phyloP scores from a whole-genome alignment of 37 sponge, comb jelly and placozoan genomes.

The Lycopodina hypogea region DNA sequence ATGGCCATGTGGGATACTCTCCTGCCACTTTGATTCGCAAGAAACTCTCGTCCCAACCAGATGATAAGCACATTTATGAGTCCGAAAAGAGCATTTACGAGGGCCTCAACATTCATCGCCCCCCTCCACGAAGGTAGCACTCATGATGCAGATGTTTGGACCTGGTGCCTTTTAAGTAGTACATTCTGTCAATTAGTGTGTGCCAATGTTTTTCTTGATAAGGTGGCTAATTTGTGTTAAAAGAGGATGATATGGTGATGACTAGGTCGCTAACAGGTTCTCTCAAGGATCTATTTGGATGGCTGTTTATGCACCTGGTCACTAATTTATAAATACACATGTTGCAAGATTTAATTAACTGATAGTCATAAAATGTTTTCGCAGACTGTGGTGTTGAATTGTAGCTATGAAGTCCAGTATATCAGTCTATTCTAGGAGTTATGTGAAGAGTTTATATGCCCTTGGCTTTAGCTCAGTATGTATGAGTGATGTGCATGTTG shows the following conservation, averaged over 20 bases:
- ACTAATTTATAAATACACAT: too few relatives aligned
- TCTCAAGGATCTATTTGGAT: too few relatives aligned
- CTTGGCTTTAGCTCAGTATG: too few relatives aligned
- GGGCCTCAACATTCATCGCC: slow-evolving; percentile 52
- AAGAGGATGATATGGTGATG: too few relatives aligned
- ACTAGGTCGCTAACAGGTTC: neutral
- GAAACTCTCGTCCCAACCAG: neutral
- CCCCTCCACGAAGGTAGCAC: slow-evolving; percentile 68
- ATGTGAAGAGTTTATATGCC: too few relatives aligned
- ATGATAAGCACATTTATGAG: slow-evolving; percentile 35
- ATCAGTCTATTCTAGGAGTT: too few relatives aligned
- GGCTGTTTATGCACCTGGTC: too few relatives aligned
- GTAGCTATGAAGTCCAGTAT: too few relatives aligned
- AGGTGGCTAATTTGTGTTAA: neutral
- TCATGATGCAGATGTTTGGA: neutral
- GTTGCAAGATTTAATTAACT: too few relatives aligned
- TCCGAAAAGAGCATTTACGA: slow-evolving; percentile 59
- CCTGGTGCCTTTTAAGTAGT: neutral
- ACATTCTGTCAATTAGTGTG: neutral
- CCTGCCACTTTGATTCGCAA: slow-evolving; percentile 47
- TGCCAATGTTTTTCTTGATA: neutral
- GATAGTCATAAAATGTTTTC: too few relatives aligned
- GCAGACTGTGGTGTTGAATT: too few relatives aligned
- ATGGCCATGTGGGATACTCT: slow-evolving; percentile 40
- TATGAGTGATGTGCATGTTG: too few relatives aligned